Base-by-base conservation (phyloP, 2,888 invertebrate species). In the Amiota mariae region DNA sequence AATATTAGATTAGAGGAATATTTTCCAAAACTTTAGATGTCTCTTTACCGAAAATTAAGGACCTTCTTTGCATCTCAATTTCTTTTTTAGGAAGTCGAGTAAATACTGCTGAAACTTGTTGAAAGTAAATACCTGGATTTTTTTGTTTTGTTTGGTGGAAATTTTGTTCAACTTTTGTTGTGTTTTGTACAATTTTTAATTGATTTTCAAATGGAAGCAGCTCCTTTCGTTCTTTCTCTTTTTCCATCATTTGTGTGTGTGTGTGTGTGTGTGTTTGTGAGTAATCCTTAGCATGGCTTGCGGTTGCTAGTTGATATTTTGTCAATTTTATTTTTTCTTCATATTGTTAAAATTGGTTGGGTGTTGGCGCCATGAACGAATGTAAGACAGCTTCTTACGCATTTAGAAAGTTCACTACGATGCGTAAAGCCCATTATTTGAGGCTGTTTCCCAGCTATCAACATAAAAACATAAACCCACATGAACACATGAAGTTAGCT, bases 371-470 rank as follows among this genome's bases (percentile, higher is more conserved):
- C 36, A 0, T 36, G 36, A 36, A 36, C 71, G n/a, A 15, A 11
- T 57, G n/a, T 12, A 61, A 61, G 12, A 11, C 12, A 20, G 80
- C 86, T 74, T 77, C 81, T 85, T 86, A 83, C 83, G 83, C 83
- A 84, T 78, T 84, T 82, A 82, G 80, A 78, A 85, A 85, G 85
- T 84, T 85, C 85, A 85, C 81, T 85, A 84, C 85, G 79, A 77
- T 76, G 75, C 78, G 47, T 47, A 66, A 66, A 47, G 36, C 8
- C 71, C 49, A 61, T 71, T 61, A 71, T 71, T 61, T 57, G 48
- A 46, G 57, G 49, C 12, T 36, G 4, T 36, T 6, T 36, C 36
- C 3, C 6, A 36, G 36, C 8, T 6, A 36, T 36, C 36, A 6
- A 36, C 6, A 2, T 36, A 36, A 36, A 49, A 18, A 46, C 18